Evolutionary conservation across 2,113 vertebrate genomes (phyloP).

Genomic region (Lasiurus cinereus): DNA sequence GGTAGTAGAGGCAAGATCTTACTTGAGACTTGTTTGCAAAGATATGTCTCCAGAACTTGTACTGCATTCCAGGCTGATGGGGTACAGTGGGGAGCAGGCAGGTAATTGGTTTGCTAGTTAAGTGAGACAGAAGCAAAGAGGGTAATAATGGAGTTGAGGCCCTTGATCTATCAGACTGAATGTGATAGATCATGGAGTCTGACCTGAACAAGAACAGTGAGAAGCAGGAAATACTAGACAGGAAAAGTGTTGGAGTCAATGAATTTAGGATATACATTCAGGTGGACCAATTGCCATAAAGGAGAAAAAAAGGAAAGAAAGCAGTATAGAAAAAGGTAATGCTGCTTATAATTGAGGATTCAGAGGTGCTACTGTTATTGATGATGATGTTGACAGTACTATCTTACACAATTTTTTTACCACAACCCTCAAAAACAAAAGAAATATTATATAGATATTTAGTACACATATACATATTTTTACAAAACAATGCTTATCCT

Average conservation of each 20-base stretch:
- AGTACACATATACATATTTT: background rate
- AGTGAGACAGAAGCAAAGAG: background rate
- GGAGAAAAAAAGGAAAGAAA: too few relatives aligned
- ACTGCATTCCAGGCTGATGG: background rate
- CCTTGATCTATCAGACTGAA: background rate
- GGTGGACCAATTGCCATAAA: background rate
- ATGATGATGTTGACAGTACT: too few relatives aligned
- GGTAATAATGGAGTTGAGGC: background rate
- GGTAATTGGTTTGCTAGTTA: background rate
- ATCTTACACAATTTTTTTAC: background rate
- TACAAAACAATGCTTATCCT: background rate
- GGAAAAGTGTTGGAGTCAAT: background rate
- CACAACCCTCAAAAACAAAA: background rate
- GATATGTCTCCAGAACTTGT: background rate
- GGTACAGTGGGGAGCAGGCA: background rate
- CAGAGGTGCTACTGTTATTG: background rate
- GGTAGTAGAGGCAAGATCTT: background rate
- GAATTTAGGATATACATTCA: background rate
- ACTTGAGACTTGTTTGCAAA: background rate
- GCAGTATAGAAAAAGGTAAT: fast-evolving
- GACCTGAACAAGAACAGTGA: background rate
- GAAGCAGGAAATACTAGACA: background rate
- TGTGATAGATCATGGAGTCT: background rate
- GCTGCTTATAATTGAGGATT: background rate
- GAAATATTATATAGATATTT: background rate